Base-by-base conservation (phyloP, 1,140 invertebrate genomes). In the Phortica variegata region DNA sequence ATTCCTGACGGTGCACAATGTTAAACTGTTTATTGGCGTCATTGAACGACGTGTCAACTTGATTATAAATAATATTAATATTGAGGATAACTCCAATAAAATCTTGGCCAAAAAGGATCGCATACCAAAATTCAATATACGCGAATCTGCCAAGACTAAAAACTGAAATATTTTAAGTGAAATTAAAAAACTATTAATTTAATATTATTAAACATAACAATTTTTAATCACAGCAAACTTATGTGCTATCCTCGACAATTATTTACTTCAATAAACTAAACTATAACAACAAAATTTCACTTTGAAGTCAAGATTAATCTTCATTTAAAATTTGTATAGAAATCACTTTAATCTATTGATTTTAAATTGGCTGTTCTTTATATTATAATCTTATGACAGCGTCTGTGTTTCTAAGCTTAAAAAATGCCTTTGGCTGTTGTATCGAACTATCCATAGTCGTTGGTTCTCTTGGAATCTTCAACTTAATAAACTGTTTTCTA, bases 11-110 rank as follows among this genome's bases (percentile, higher is more conserved):
- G 78, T 80, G 39, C 82, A 83, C 47, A 90, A 89, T 69, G 85
- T 87, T 0, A 84, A 85, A 60, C 78, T 89, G 2, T 88, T 87
- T 61, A 80, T 90, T 56, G 86, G 85, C 31, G 82, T 88, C 2
- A 82, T 90, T 38, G 86, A 89, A 51, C 84, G 84, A 59, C 74
- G 73, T 6, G 78, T 81, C 7, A 79, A 74, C 36, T 73, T 81
- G n/a, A 78, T 81, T 72, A 76, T 83, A 32, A 74, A 76, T 51
- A 76, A 79, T 51, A 63, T 81, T 32, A 78, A 82, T 44, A 82
- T 78, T 58, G 60, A 77, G 15, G 80, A 82, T 39, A 75, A 60
- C 26, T 61, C 63, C 0, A 65, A 66, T 3, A 79, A 76, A 36
- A 76, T 75, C 33, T 42, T 76, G 42, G 69, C 63, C 18, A 57